These are phyloP conservation scores for Onychostoma macrolepis DNA, from an alignment of 2,113 vertebrate species.

Conservation along the genomic window DNA sequence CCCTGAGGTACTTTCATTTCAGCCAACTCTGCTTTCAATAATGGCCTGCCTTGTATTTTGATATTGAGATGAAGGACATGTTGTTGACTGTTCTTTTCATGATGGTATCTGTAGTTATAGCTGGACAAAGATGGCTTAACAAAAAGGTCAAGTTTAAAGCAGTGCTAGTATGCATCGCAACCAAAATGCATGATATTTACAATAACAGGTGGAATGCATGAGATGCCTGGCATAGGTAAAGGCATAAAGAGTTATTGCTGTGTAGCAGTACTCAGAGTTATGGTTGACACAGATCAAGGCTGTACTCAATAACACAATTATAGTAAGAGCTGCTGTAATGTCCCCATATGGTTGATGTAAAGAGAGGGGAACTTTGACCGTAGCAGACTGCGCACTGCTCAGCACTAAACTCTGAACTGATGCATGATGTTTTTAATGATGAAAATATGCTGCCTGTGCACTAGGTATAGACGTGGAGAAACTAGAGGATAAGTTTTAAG, in stretches of 20 bases:
- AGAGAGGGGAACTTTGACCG: conserved; percentile 20
- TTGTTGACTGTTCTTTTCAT: conserved; percentile 65
- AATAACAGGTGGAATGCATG: conserved; percentile 56
- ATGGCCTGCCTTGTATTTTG: conserved; percentile 70
- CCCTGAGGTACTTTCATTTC: conserved; percentile 73
- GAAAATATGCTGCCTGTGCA: background rate
- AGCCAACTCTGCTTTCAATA: conserved; percentile 70
- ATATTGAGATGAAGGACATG: conserved; percentile 69
- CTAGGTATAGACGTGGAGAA: background rate
- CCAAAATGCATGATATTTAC: conserved; percentile 38
- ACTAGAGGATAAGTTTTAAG: conserved; percentile 2
- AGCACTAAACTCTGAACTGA: conserved; percentile 46
- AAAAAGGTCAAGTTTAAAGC: background rate
- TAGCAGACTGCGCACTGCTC: background rate
- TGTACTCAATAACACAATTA: conserved; percentile 76
- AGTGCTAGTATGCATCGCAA: background rate
- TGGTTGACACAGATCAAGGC: conserved; percentile 72
- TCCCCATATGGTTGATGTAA: conserved; percentile 62
- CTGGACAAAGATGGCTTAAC: background rate
- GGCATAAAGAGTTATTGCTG: conserved; percentile 70
- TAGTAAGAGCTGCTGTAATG: conserved; percentile 77
- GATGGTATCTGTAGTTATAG: conserved; percentile 1
- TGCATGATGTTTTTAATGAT: conserved; percentile 21
- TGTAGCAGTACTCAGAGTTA: conserved; percentile 70
- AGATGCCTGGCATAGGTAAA: conserved; percentile 61